Evolutionary conservation across 2,797 vertebrate genomes (phyloP).

Genomic region (Apogon talboti): DNA sequence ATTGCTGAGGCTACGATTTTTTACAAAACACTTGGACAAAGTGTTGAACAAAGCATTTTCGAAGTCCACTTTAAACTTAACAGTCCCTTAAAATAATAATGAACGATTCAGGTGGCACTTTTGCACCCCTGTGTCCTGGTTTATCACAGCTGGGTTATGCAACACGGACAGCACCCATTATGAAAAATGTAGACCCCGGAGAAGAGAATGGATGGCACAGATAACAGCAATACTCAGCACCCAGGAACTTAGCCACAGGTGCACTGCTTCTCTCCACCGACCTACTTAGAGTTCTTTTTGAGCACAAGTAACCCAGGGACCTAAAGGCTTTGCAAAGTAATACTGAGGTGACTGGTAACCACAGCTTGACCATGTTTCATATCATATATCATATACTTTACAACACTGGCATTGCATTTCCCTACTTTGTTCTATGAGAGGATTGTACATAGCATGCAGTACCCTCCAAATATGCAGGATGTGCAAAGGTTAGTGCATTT

Average conservation of each 20-base stretch:
- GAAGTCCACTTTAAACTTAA: neutral
- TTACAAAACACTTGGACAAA: too few relatives aligned
- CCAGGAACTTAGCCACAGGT: conserved; percentile 63
- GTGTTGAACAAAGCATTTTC: neutral
- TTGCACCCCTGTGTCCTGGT: conserved; percentile 11
- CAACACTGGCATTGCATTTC: neutral
- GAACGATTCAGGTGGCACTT: neutral
- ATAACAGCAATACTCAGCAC: conserved; percentile 39
- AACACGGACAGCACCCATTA: conserved; percentile 21
- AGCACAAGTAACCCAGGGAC: conserved; percentile 43
- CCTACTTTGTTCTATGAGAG: neutral
- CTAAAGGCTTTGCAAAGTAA: conserved; percentile 34
- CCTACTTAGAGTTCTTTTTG: conserved; percentile 68
- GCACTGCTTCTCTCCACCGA: conserved; percentile 51
- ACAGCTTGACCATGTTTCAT: neutral
- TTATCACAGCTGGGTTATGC: conserved; percentile 16
- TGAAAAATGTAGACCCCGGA: conserved; percentile 21
- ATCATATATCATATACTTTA: neutral
- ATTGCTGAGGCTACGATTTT: too few relatives aligned
- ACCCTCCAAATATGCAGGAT: neutral
- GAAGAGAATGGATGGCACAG: conserved; percentile 26
- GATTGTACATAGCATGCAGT: neutral
- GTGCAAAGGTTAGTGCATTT: conserved; percentile 2
- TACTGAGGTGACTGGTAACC: neutral
- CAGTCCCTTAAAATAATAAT: neutral